phyloP scores from a whole-genome alignment of 2,888 invertebrate genomes.

The Epiblema foenella region DNA sequence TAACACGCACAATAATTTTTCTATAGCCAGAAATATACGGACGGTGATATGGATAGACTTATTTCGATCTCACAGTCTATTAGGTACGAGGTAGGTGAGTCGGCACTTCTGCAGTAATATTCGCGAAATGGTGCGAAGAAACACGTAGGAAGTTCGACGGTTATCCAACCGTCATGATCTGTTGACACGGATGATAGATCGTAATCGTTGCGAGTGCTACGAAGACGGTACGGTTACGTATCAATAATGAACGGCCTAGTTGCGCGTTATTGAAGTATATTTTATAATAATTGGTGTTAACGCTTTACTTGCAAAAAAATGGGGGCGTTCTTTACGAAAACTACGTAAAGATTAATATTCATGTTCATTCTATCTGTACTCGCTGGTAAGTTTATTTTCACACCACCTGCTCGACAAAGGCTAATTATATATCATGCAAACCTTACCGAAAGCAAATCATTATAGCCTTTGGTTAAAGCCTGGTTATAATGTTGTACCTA shows the following conservation, averaged over 20 bases:
- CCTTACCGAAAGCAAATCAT: too few species aligned
- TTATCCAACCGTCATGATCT: conserved; percentile 68
- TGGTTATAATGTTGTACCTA: too few species aligned
- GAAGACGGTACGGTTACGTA: conserved; percentile 37
- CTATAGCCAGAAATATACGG: not conserved
- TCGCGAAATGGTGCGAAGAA: conserved; percentile 65
- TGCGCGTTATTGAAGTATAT: conserved; percentile 34
- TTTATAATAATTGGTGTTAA: conserved; percentile 22
- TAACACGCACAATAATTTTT: too few species aligned
- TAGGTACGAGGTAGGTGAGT: not conserved
- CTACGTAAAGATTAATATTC: not conserved
- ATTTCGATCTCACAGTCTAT: not conserved
- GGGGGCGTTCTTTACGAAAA: not conserved
- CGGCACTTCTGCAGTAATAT: conserved; percentile 53
- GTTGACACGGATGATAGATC: conserved; percentile 62
- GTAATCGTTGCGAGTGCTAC: conserved; percentile 42
- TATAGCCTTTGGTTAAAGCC: too few species aligned
- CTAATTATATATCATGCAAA: too few species aligned
- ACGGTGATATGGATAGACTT: not conserved
- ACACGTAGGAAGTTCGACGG: conserved; percentile 56
- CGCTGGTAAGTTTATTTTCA: too few species aligned
- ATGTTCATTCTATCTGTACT: not conserved
- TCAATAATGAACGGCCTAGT: conserved; percentile 32
- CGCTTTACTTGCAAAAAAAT: not conserved
- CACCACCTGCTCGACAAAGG: too few species aligned